Conservation (phyloP, 2,113 vertebrate species). For the Aphyosemion australe region DNA sequence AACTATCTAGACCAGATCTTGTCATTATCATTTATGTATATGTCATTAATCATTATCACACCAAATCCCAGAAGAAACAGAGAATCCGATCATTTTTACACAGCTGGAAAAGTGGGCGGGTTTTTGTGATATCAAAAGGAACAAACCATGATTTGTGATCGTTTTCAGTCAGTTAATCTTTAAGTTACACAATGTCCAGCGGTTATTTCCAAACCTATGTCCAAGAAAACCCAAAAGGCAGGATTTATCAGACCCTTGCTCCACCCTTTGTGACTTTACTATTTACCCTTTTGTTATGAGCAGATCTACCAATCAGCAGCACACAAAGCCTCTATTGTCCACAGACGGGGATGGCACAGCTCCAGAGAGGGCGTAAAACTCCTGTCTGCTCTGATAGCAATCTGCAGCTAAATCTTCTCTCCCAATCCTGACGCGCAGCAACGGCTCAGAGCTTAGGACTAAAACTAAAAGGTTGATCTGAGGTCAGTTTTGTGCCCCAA, state of each 20-base stretch:
- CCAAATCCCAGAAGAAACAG: slow-evolving; percentile 58
- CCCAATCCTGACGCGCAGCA: slow-evolving; percentile 63
- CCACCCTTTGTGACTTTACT: slow-evolving; percentile 66
- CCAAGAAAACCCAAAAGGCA: slow-evolving; percentile 55
- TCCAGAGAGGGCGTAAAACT: slow-evolving; percentile 71
- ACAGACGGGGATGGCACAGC: slow-evolving; percentile 50
- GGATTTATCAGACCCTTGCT: slow-evolving; percentile 48
- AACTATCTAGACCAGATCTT: slow-evolving; percentile 65
- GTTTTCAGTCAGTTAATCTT: slow-evolving; percentile 36
- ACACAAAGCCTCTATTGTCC: slow-evolving; percentile 78
- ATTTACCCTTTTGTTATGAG: slow-evolving; percentile 71
- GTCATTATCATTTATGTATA: too few species aligned
- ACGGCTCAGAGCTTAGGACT: slow-evolving; percentile 41
- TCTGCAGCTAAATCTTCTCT: slow-evolving; percentile 76
- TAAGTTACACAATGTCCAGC: slow-evolving; percentile 36
- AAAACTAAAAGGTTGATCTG: slow-evolving; percentile 64
- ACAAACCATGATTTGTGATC: slow-evolving; percentile 28
- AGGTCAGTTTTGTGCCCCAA: slow-evolving; percentile 59
- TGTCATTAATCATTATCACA: slow-evolving; percentile 72
- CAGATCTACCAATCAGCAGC: slow-evolving; percentile 68
- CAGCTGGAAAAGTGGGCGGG: slow-evolving; percentile 31
- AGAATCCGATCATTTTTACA: slow-evolving; percentile 70
- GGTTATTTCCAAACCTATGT: slow-evolving; percentile 44
- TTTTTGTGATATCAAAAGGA: slow-evolving; percentile 26
- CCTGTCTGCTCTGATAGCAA: slow-evolving; percentile 74